Percentiles rank a stretch among this genome's conserved stretches.
Conservation (phyloP, 1,140 invertebrate genomes). For the Propsilocerus akamusi region DNA sequence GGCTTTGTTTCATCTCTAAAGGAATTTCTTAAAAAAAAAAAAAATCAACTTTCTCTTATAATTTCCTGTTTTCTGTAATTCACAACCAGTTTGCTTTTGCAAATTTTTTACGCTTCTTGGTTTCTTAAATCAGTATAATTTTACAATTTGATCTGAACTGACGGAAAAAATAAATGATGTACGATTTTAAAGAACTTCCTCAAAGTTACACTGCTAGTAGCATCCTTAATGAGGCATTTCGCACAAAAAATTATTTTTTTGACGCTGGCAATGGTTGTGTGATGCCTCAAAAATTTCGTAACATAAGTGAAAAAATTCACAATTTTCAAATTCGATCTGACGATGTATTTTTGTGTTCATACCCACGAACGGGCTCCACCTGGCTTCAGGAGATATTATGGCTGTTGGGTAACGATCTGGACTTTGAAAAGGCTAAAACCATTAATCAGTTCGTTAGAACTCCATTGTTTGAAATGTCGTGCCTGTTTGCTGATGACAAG, state of each 20-base stretch:
- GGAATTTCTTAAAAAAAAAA: no score
- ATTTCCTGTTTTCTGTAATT: no score
- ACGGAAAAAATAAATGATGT: not conserved
- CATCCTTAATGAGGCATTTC: slow-evolving; percentile 43
- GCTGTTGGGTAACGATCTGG: slow-evolving; percentile 58
- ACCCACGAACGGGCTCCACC: slow-evolving; percentile 67
- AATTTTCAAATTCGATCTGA: slow-evolving; percentile 43
- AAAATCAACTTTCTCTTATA: no score
- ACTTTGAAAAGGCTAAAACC: slow-evolving; percentile 52
- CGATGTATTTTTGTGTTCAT: slow-evolving; percentile 66
- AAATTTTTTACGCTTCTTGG: no score
- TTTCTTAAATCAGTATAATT: no score
- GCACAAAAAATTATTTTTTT: slow-evolving; percentile 42
- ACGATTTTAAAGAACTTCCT: not conserved
- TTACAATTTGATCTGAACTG: no score
- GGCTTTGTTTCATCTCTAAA: no score
- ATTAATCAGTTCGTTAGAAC: slow-evolving; percentile 34
- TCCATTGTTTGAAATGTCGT: slow-evolving; percentile 31
- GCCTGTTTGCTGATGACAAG: slow-evolving; percentile 25
- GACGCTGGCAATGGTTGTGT: slow-evolving; percentile 46
- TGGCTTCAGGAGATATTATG: slow-evolving; percentile 81
- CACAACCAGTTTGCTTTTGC: no score
- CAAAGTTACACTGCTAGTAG: slow-evolving; percentile 12
- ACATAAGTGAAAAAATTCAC: slow-evolving; percentile 44
- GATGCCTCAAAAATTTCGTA: slow-evolving; percentile 42